These are phyloP conservation scores for Rhincodon typus DNA, from an alignment of 2,797 vertebrate genomes.

Conservation along the genomic window DNA sequence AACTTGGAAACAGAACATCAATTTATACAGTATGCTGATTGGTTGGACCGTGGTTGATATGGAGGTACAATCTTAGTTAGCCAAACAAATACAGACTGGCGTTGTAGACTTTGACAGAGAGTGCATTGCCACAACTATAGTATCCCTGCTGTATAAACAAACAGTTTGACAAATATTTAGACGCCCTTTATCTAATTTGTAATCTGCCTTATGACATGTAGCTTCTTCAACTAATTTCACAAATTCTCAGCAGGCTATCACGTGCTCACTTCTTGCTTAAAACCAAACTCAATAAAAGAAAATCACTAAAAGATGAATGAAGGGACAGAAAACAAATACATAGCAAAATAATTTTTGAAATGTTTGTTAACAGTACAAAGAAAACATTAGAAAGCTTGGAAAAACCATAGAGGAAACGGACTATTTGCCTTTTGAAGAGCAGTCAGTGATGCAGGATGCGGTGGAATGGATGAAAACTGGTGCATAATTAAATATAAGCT, in stretches of 20 bases:
- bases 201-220: not conserved
- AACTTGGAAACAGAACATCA: too few relatives aligned
- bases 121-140: not conserved
- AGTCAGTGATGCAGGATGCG: not conserved
- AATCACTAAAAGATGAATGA: not conserved
- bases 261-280: not conserved
- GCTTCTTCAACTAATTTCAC: not conserved
- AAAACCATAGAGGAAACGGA: not conserved
- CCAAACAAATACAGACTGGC: too few relatives aligned
- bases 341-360: not conserved
- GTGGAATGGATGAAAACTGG: too few relatives aligned
- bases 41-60: too few relatives aligned
- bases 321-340: not conserved
- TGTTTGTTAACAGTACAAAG: not conserved
- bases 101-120: too few relatives aligned
- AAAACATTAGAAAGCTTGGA: not conserved
- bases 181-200: not conserved
- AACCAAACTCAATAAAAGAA: not conserved
- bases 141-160: not conserved
- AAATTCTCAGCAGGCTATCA: not conserved
- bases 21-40: too few relatives aligned
- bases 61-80: too few relatives aligned
- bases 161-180: not conserved
- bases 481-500: not conserved
- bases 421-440: not conserved